Conservation (phyloP, 2,113 vertebrate species). For the Nothocercus julius region DNA sequence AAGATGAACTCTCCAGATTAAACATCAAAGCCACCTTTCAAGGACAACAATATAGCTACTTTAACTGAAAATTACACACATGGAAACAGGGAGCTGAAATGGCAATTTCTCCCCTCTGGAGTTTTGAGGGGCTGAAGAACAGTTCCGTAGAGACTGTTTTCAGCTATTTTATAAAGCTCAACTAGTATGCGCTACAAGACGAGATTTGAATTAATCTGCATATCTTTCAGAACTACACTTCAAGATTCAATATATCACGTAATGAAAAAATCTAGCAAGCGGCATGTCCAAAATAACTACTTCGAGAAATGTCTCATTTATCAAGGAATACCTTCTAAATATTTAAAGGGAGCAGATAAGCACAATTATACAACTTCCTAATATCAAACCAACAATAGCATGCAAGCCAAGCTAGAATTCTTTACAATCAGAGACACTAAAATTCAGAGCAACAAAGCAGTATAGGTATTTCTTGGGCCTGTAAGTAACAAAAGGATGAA, state of each 20-base stretch:
- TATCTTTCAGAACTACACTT: not conserved
- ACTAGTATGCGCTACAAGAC: not conserved
- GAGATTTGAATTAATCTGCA: not conserved
- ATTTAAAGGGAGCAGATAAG: not conserved
- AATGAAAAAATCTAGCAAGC: not conserved
- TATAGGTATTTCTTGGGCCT: not conserved
- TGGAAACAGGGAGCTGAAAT: not conserved
- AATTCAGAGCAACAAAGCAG: not conserved
- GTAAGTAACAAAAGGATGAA: not conserved
- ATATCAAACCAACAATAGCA: not conserved
- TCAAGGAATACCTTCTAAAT: not conserved
- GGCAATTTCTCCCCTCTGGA: not conserved
- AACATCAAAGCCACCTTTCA: slow-evolving; percentile 91
- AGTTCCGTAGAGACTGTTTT: not conserved
- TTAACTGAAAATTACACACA: not conserved
- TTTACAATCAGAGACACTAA: not conserved
- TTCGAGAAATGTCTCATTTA: not conserved
- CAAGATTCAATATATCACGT: not conserved
- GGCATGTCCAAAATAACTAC: not conserved
- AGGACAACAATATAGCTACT: not conserved
- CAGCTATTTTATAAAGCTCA: not conserved
- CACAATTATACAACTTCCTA: not conserved
- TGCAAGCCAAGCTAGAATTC: not conserved
- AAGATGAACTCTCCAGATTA: slow-evolving; percentile 82
- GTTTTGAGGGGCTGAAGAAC: not conserved